Base-by-base conservation (phyloP, 1,140 invertebrate genomes). In the Caenorhabditis tropicalis region DNA sequence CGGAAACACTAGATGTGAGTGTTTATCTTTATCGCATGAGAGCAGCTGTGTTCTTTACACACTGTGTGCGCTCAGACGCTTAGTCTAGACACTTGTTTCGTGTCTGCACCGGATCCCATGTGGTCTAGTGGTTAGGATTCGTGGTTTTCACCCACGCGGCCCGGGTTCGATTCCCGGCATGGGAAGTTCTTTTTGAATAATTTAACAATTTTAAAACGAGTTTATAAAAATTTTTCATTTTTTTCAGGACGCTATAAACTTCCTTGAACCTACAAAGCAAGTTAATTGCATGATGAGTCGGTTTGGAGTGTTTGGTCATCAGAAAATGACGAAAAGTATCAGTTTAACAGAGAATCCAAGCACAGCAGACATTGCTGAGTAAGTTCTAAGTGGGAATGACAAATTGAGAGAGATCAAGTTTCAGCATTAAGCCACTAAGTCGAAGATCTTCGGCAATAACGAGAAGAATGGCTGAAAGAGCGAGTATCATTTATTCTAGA, bases 101-200 rank as follows among this genome's bases (percentile, higher is more conserved):
- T 2, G 19, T 3, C 21, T 0, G 12, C 21, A 21, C 19, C 49
- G n/a, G 49, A 58, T 58, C 53, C 53, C 79, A 81, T 82, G 48
- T 82, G 80, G 49, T 82, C 51, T 82, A 82, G 80, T 82, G 94
- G 94, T 93, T 94, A 94, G 94, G 94, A 94, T 94, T 94, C 93
- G 94, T 94, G 94, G 94, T 94, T 95, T 93, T 94, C 94, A 94
- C 94, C 94, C 94, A 94, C 94, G 93, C 94, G 94, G 94, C 94
- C 94, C 94, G 94, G 94, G 94, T 94, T 95, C 94, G 94, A 94
- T 94, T 95, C 94, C 94, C 94, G 94, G 94, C 94, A 94, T 93
- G 93, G 94, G 94, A 94, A 94, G 27, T 82, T 82, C 9, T 16
- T 82, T 82, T 56, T 51, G 1, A 21, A 19, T 16, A 51, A 6